Conservation (phyloP, 1,140 invertebrate genomes). For the Frieseomelitta varia region DNA sequence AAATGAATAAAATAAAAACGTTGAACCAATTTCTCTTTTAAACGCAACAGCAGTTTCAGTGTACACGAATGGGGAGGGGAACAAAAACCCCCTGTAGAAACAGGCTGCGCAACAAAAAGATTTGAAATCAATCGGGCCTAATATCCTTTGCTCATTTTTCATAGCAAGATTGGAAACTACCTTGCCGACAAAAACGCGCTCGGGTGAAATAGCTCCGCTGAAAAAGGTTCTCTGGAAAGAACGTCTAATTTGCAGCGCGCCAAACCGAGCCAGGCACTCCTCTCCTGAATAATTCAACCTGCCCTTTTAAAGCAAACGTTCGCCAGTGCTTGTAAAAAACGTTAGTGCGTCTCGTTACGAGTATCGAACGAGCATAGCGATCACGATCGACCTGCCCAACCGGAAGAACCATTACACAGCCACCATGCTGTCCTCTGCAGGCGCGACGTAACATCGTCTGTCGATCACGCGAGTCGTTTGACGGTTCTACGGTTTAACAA, state of each 20-base stretch:
- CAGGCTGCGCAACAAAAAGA: neutral
- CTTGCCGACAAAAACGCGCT: neutral
- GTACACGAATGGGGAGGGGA: neutral
- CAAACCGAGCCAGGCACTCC: neutral
- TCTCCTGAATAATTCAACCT: slow-evolving; percentile 20
- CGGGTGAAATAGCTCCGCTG: neutral
- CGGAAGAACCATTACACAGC: neutral
- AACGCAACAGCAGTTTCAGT: no score
- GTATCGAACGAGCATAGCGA: neutral
- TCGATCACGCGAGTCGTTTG: neutral
- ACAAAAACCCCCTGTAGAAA: neutral
- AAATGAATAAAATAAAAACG: no score
- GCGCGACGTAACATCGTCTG: neutral
- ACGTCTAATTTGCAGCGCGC: neutral
- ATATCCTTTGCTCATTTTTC: neutral
- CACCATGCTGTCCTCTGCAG: slow-evolving; percentile 1
- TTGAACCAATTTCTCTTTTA: no score
- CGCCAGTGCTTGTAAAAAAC: neutral
- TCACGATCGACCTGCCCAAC: neutral
- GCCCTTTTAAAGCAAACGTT: neutral
- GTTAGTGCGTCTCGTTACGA: slow-evolving; percentile 7
- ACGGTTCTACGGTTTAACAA: neutral
- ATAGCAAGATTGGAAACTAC: neutral
- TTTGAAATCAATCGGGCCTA: neutral
- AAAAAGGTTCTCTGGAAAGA: neutral